These are phyloP conservation scores for Rhea pennata DNA, from an alignment of 2,113 vertebrate genomes.

Conservation along the genomic window DNA sequence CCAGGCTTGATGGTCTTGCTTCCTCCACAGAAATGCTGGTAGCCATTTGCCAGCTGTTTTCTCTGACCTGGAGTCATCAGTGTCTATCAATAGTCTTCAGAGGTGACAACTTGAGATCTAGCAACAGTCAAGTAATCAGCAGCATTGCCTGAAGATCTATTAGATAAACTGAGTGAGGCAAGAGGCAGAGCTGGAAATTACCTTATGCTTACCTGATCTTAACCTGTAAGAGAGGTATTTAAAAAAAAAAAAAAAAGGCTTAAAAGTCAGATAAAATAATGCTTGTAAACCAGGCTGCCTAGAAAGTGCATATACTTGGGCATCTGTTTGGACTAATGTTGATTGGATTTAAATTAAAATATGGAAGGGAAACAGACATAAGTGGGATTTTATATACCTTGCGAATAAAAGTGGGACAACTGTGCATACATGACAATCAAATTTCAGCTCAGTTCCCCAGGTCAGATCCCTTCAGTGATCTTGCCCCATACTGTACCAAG, in stretches of 20 bases:
- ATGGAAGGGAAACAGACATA: not conserved
- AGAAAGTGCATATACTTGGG: not conserved
- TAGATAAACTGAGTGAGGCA: not conserved
- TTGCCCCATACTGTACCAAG: not conserved
- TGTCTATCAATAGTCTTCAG: not conserved
- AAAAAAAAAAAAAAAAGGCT: not conserved
- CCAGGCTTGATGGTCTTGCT: not conserved
- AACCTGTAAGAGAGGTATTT: not conserved
- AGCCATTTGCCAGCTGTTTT: conserved; percentile 52
- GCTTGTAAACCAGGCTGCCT: not conserved
- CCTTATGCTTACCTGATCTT: not conserved
- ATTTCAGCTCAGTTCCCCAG: not conserved
- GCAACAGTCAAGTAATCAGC: not conserved
- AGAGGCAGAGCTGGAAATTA: not conserved
- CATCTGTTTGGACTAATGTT: not conserved
- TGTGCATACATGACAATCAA: not conserved
- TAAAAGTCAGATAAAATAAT: not conserved
- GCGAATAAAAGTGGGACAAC: not conserved
- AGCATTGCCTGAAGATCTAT: not conserved
- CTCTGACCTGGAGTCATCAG: not conserved
- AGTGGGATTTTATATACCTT: not conserved
- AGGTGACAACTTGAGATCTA: not conserved
- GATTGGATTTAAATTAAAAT: not conserved
- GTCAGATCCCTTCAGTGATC: not conserved
- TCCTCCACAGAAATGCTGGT: not conserved